These are phyloP conservation scores for Podiceps cristatus DNA, from an alignment of 2,113 vertebrate genomes.

Conservation along the genomic window DNA sequence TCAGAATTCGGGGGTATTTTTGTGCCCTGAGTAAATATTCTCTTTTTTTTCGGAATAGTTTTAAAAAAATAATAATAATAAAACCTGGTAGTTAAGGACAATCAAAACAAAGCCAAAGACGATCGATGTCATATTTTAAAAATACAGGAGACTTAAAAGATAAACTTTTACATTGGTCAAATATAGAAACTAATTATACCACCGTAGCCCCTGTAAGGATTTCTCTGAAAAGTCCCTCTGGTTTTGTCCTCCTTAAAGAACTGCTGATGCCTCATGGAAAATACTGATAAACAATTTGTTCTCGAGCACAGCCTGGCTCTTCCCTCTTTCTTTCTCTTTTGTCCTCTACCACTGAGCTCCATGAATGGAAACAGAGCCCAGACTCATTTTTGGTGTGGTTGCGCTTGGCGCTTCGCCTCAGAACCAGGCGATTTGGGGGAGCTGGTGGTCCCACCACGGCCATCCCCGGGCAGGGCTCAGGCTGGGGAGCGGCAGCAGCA, in stretches of 20 bases:
- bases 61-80: constrained; percentile 5
- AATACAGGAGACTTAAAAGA: constrained; percentile 35
- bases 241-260: constrained; percentile 57
- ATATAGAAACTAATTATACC: constrained; percentile 57
- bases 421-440: neutral
- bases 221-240: constrained; percentile 16
- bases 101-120: constrained; percentile 39
- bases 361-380: neutral
- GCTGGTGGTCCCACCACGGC: neutral
- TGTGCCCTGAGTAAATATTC: constrained; percentile 60
- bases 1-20: constrained; percentile 39
- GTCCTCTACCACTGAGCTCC: neutral
- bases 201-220: neutral
- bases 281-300: constrained; percentile 19
- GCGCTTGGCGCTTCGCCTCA: neutral
- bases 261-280: constrained; percentile 45
- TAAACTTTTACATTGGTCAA: constrained; percentile 55
- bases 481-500: neutral
- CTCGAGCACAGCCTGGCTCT: neutral
- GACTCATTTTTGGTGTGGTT: neutral
- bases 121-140: constrained; percentile 49
- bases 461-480: neutral
- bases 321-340: neutral
- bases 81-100: constrained; percentile 45
- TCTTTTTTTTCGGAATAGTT: neutral